Evolutionary conservation across 2,113 vertebrate genomes (phyloP).

Genomic region (chimpanzee (Pan troglodytes)): DNA sequence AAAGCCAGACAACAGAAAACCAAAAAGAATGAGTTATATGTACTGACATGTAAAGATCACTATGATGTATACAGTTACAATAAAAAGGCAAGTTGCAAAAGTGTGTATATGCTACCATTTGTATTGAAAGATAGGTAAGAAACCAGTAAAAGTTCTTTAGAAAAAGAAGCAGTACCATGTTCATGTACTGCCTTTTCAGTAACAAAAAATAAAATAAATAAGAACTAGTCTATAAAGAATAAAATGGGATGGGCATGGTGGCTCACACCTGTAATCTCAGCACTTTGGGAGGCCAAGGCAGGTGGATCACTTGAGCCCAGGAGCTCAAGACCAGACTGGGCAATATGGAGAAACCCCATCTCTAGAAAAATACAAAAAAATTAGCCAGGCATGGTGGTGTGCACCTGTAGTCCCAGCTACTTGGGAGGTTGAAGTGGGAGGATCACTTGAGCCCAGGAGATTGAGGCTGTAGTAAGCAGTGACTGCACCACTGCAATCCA

Average conservation of each 20-base stretch:
- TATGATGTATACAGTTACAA: neutral
- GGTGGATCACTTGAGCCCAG: no score
- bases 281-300: no score
- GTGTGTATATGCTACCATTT: neutral
- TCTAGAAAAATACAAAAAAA: neutral
- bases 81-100: slow-evolving; percentile 11
- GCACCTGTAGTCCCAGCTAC: neutral
- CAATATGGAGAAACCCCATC: no score
- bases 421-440: neutral
- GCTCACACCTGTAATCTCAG: no score
- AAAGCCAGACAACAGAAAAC: neutral
- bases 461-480: neutral
- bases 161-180: neutral
- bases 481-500: neutral
- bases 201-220: slow-evolving; percentile 24
- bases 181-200: slow-evolving; percentile 22
- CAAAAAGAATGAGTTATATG: neutral
- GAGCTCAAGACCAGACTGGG: no score
- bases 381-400: neutral
- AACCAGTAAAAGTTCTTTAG: neutral
- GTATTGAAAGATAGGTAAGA: neutral
- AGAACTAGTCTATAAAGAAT: neutral
- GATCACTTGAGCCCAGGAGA: neutral
- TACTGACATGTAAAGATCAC: neutral
- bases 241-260: neutral